Percentiles rank a stretch among this genome's conserved stretches.
phyloP scores from a whole-genome alignment of 2,888 invertebrate species.

The Peribatodes rhomboidaria region DNA sequence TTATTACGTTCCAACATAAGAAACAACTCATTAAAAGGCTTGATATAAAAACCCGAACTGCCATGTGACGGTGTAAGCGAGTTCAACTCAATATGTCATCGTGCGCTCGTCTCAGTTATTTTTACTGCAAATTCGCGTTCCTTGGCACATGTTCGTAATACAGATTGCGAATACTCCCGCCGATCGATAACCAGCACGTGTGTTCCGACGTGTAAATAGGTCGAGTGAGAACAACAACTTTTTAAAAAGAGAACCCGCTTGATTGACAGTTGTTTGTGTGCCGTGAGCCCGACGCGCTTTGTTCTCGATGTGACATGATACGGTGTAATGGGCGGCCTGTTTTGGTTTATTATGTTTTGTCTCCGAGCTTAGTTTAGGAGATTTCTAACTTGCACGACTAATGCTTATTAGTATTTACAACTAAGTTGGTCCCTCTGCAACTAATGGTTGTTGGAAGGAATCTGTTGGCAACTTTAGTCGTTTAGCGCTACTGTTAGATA shows the following conservation, averaged over 20 bases:
- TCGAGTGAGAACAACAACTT: constrained; percentile 46
- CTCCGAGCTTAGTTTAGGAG: constrained; percentile 30
- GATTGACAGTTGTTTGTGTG: constrained; percentile 51
- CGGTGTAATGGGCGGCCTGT: constrained; percentile 39
- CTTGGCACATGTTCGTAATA: constrained; percentile 62
- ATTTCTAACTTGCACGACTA: constrained; percentile 25
- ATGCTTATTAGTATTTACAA: constrained; percentile 34
- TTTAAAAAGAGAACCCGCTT: constrained; percentile 43
- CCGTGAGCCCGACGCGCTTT: constrained; percentile 22
- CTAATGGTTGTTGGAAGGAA: constrained; percentile 22
- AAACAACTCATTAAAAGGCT: not conserved
- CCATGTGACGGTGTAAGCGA: constrained; percentile 48
- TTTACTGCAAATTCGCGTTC: constrained; percentile 62
- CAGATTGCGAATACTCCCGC: constrained; percentile 56
- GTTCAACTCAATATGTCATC: constrained; percentile 39
- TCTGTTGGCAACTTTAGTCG: constrained; percentile 22
- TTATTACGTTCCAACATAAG: not conserved
- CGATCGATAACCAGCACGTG: constrained; percentile 53
- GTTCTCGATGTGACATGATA: constrained; percentile 37
- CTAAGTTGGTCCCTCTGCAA: constrained; percentile 23
- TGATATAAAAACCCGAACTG: not conserved
- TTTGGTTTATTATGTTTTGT: constrained; percentile 34
- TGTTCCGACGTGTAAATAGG: constrained; percentile 42
- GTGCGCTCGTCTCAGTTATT: constrained; percentile 53
- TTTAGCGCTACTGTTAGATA: constrained; percentile 8